Conservation (phyloP, 53 echinoderm and acorn worm genomes). For the Patiria pectinifera region DNA sequence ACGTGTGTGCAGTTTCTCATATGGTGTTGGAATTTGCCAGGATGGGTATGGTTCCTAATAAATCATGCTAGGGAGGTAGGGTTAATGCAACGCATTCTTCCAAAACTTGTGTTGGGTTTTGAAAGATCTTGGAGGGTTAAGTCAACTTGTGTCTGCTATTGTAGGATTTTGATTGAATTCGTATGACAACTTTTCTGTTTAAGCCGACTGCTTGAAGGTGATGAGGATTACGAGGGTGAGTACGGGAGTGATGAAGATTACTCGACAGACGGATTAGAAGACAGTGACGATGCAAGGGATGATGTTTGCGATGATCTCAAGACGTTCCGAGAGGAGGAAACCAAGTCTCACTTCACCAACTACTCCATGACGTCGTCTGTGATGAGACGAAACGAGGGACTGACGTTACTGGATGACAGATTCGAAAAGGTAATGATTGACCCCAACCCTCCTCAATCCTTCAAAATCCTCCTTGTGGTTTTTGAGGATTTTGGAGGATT, state of each 20-base stretch:
- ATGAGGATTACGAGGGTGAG: constrained; percentile 64
- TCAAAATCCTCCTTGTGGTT: too few relatives aligned
- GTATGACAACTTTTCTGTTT: not conserved
- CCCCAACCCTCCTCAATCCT: too few relatives aligned
- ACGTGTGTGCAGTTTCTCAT: too few relatives aligned
- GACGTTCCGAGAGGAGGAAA: constrained; percentile 74
- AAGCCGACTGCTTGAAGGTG: not conserved
- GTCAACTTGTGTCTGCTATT: not conserved
- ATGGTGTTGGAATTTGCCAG: too few relatives aligned
- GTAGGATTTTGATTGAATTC: not conserved
- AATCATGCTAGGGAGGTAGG: too few relatives aligned
- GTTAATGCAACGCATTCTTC: too few relatives aligned
- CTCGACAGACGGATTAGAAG: constrained; percentile 24
- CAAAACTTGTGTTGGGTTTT: too few relatives aligned
- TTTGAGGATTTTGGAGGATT: too few relatives aligned
- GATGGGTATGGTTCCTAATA: too few relatives aligned
- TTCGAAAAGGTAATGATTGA: constrained; percentile 87
- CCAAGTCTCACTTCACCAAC: constrained; percentile 89
- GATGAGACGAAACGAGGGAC: constrained; percentile 87
- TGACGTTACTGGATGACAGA: constrained; percentile 89
- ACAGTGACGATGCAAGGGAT: constrained; percentile 67
- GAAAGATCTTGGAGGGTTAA: too few relatives aligned
- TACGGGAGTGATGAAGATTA: constrained; percentile 66
- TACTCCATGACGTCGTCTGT: constrained; percentile 95
- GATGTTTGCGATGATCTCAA: constrained; percentile 49